Percentiles rank a stretch among this genome's conserved stretches.
Conservation (phyloP, 2,888 invertebrate genomes). For the Drosophila testacea region DNA sequence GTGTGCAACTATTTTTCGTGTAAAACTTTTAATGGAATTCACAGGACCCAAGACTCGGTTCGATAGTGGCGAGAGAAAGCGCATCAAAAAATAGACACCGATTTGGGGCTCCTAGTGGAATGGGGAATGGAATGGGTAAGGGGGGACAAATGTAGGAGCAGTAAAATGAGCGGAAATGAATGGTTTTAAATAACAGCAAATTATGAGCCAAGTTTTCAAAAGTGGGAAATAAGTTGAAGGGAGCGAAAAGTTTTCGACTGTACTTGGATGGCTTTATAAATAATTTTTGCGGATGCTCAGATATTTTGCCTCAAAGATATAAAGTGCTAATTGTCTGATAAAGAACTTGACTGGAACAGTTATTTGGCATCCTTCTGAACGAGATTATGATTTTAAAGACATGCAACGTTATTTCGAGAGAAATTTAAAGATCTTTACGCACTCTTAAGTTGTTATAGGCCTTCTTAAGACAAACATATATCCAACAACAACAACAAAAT, state of each 20-base stretch:
- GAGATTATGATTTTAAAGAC: slow-evolving; percentile 5
- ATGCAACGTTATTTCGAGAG: background rate
- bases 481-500: background rate
- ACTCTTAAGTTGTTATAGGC: background rate
- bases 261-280: slow-evolving; percentile 73
- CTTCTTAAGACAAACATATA: background rate
- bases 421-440: background rate
- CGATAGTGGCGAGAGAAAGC: slow-evolving; percentile 66
- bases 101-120: slow-evolving; percentile 18
- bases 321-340: slow-evolving; percentile 65
- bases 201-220: slow-evolving; percentile 74
- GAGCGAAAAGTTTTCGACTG: slow-evolving; percentile 65
- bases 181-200: slow-evolving; percentile 81
- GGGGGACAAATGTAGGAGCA: slow-evolving; percentile 39
- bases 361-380: slow-evolving; percentile 11
- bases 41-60: slow-evolving; percentile 65
- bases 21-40: slow-evolving; percentile 82
- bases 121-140: background rate
- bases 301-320: slow-evolving; percentile 47
- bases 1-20: slow-evolving; percentile 81
- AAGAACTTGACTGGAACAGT: slow-evolving; percentile 23
- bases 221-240: slow-evolving; percentile 51
- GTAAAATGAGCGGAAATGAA: slow-evolving; percentile 82
- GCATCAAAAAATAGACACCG: slow-evolving; percentile 79
- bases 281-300: slow-evolving; percentile 69